phyloP scores from a whole-genome alignment of 2,888 invertebrate species.

The Nemoura dubitans region DNA sequence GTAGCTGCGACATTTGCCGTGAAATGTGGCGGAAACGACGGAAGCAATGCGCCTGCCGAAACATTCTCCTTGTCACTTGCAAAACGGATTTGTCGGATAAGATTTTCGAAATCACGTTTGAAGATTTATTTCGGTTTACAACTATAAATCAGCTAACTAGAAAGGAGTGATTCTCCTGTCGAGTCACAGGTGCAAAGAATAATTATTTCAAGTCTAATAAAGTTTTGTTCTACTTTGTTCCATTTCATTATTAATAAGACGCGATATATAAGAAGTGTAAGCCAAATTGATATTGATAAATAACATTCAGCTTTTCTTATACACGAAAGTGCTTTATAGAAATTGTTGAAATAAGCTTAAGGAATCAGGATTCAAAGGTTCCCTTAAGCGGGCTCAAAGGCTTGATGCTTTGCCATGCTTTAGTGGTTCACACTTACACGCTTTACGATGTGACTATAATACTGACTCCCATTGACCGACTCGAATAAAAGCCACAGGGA shows the following conservation, averaged over 20 bases:
- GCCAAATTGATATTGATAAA: background rate
- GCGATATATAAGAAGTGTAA: background rate
- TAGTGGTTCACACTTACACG: no score
- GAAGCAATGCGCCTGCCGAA: background rate
- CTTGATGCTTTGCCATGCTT: no score
- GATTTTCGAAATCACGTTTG: background rate
- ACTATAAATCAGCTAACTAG: background rate
- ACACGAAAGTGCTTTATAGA: background rate
- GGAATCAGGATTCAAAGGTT: background rate
- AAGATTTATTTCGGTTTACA: background rate
- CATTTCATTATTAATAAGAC: background rate
- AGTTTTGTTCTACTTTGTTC: background rate
- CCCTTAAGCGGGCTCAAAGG: no score
- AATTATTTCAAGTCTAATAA: background rate
- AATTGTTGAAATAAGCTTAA: background rate
- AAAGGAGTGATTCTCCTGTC: no score
- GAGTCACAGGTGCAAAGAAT: background rate
- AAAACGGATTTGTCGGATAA: background rate
- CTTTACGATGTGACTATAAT: no score
- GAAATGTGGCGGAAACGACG: no score
- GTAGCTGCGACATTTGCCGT: no score
- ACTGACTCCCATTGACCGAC: background rate
- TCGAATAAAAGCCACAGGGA: background rate
- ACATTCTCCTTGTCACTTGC: background rate
- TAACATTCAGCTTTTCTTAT: background rate